Evolutionary conservation across 2,113 vertebrate species (phyloP).

Genomic region (Porphyrio hochstetteri): DNA sequence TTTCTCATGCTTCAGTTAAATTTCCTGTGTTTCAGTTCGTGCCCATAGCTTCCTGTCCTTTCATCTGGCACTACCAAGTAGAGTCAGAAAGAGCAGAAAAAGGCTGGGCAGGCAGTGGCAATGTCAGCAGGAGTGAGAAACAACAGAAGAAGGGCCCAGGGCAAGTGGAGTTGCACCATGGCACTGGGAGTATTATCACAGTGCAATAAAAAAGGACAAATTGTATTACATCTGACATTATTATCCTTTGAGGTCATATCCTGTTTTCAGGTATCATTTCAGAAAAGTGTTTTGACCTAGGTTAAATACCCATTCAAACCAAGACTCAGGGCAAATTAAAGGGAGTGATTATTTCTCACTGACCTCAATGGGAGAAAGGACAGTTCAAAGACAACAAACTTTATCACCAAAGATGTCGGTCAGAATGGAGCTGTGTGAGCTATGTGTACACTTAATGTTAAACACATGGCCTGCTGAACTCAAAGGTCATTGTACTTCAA

Average conservation of each 20-base stretch:
- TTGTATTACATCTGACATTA: background rate
- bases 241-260: background rate
- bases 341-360: background rate
- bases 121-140: background rate
- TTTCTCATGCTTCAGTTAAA: background rate
- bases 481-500: background rate
- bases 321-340: background rate
- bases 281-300: background rate
- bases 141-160: background rate
- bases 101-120: background rate
- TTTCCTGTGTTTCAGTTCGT: background rate
- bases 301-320: background rate
- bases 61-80: background rate
- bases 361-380: background rate
- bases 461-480: background rate
- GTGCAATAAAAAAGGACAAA: background rate
- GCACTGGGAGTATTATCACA: background rate
- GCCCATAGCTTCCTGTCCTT: background rate
- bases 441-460: background rate
- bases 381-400: background rate
- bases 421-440: background rate
- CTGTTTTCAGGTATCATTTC: background rate
- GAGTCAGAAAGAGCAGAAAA: background rate
- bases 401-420: background rate
- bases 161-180: accelerated